Base-by-base conservation (phyloP, 2,888 invertebrate genomes). In the Gortyna flavago region DNA sequence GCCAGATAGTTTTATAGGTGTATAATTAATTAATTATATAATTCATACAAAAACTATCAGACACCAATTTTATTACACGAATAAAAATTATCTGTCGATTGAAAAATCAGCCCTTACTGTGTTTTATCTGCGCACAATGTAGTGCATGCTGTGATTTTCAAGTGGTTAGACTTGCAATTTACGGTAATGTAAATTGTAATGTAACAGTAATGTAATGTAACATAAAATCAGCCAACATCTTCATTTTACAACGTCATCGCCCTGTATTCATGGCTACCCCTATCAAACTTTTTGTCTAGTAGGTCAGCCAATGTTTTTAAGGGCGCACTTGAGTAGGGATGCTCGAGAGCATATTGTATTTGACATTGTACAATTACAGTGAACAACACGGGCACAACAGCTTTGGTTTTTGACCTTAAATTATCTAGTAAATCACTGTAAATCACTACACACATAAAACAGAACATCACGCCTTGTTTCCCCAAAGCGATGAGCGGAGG, bases 341-440 rank as follows among this genome's bases (percentile, higher is more conserved):
- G n/a, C 66, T 76, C 18, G 66, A 61, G 51, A 35, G 18, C 51
- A 64, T 61, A 54, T 62, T 62, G 16, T 57, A 41, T 70, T 80
- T 80, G 61, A 67, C 38, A 57, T 76, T 61, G 54, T 51, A 51
- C 25, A 76, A 44, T 48, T 69, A 64, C n/a, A 61, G 70, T 80
- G 66, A 70, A 38, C 44, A 70, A 48, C 29, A 32, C 21, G 48
- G 25, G 35, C 25, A 65, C 35, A 18, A 62, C 38, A n/a, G 35
- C 51, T 68, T 72, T 48, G 38, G 48, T 54, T 18, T 35, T 62
- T 66, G 21, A 62, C 61, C 38, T 61, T 68, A 68, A 68, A 38
- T 18, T 35, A 11, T 18, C 6, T 25, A 25, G 4, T 1, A n/a
- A n/a, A n/a, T n/a, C n/a, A n/a, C n/a, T n/a, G 35, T 48, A 18